Evolutionary conservation across 2,113 vertebrate species (phyloP).

Genomic region (Pandion haliaetus): DNA sequence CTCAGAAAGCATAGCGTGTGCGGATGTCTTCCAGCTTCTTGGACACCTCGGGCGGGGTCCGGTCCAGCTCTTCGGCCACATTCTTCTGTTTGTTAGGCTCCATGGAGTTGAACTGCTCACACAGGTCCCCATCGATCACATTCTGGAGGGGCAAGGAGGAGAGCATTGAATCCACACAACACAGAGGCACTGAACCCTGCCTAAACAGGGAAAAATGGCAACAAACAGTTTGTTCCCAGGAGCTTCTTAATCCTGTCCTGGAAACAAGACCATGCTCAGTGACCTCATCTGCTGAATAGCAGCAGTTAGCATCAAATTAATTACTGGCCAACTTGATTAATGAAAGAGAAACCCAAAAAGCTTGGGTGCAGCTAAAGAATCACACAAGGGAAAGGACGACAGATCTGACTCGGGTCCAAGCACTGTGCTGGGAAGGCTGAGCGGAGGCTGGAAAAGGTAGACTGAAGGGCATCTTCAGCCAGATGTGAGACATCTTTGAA

Average conservation of each 20-base stretch:
- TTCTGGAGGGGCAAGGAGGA: slow-evolving; percentile 76
- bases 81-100: slow-evolving; percentile 98
- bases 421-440: neutral
- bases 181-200: slow-evolving; percentile 18
- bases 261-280: neutral
- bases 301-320: slow-evolving; percentile 18
- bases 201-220: neutral
- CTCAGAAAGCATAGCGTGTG: slow-evolving; percentile 96
- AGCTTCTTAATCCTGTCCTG: slow-evolving; percentile 41
- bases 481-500: neutral
- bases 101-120: slow-evolving; percentile 99
- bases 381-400: neutral
- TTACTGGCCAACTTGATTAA: slow-evolving; percentile 5
- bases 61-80: slow-evolving; percentile 93
- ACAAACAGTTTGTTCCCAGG: slow-evolving; percentile 34
- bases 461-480: neutral
- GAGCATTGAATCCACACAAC: neutral
- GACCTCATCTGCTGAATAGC: slow-evolving; percentile 45
- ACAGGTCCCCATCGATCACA: slow-evolving; percentile 97
- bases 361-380: neutral
- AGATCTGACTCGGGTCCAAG: accelerated
- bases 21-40: slow-evolving; percentile 99
- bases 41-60: slow-evolving; percentile 95
- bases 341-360: neutral
- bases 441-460: neutral